Evolutionary conservation across 1,140 invertebrate genomes (phyloP).

Genomic region (Drosophila ananassae): DNA sequence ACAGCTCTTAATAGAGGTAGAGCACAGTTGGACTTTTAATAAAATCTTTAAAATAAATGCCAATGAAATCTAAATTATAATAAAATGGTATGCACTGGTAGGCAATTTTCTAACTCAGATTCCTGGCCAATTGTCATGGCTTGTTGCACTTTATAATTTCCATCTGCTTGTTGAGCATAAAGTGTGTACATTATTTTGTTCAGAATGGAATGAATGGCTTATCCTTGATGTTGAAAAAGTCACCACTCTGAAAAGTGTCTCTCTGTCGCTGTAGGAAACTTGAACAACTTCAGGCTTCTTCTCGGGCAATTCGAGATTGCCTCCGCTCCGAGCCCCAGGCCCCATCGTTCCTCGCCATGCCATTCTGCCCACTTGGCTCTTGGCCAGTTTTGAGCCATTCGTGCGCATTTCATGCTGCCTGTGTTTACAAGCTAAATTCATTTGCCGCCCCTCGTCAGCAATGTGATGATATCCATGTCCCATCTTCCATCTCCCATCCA

Average conservation of each 20-base stretch:
- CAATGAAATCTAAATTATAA: not conserved
- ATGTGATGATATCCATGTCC: constrained; percentile 40
- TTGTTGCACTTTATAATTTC: constrained; percentile 16
- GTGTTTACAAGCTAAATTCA: constrained; percentile 52
- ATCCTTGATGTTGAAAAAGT: constrained; percentile 3
- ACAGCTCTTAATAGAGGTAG: constrained; percentile 3
- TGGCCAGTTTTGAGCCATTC: constrained; percentile 35
- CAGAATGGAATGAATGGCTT: not conserved
- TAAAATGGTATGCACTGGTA: no score
- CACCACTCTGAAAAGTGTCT: constrained; percentile 9
- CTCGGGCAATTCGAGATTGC: constrained; percentile 46
- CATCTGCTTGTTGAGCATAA: constrained; percentile 10
- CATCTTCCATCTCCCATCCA: not conserved
- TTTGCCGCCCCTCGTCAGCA: constrained; percentile 31
- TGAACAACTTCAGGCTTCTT: constrained; percentile 36
- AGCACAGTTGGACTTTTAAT: no score
- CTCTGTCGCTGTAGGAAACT: constrained; percentile 37
- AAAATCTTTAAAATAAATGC: no score
- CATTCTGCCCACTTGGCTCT: constrained; percentile 27
- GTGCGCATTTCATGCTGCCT: constrained; percentile 46
- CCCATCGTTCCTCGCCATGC: not conserved
- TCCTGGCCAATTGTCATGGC: not conserved
- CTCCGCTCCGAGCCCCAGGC: constrained; percentile 11
- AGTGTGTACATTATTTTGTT: constrained; percentile 21
- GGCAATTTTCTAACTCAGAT: no score